Conservation (phyloP, 2,888 invertebrate genomes). For the Acleris sparsana region DNA sequence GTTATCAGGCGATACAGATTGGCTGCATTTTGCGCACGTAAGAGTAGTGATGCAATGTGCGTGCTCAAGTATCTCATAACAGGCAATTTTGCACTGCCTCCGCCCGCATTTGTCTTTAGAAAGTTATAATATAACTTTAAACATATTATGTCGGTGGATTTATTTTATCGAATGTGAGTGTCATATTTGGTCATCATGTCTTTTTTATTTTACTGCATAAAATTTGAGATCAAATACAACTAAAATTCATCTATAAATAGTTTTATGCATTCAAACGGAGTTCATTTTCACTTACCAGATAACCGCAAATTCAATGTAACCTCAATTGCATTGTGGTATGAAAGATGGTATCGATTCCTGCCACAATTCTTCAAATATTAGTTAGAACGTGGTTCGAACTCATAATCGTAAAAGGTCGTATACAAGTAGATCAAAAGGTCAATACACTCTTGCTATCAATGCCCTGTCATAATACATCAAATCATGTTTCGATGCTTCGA, state of each 20-base stretch:
- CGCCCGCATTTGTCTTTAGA: not conserved
- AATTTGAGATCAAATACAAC: not conserved
- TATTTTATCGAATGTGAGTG: not conserved
- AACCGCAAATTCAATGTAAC: not conserved
- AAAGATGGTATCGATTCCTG: not conserved
- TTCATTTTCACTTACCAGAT: not conserved
- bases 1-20: not conserved
- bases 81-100: conserved; percentile 1
- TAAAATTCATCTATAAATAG: too few species aligned
- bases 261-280: too few species aligned
- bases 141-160: not conserved
- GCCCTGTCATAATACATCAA: conserved; percentile 7
- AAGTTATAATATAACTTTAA: too few species aligned
- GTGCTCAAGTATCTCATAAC: not conserved
- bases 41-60: conserved; percentile 1
- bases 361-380: not conserved
- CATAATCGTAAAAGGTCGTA: conserved; percentile 13
- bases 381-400: not conserved
- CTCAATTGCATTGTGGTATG: conserved; percentile 6
- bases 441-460: conserved; percentile 7
- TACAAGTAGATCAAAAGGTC: conserved; percentile 14
- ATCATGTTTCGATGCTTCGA: not conserved
- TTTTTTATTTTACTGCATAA: not conserved
- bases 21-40: conserved; percentile 6
- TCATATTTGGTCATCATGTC: not conserved